Evolutionary conservation across 2,113 vertebrate species (phyloP), one percentile per base, ranked within the genome.

Genomic region (Perccottus glenii): DNA sequence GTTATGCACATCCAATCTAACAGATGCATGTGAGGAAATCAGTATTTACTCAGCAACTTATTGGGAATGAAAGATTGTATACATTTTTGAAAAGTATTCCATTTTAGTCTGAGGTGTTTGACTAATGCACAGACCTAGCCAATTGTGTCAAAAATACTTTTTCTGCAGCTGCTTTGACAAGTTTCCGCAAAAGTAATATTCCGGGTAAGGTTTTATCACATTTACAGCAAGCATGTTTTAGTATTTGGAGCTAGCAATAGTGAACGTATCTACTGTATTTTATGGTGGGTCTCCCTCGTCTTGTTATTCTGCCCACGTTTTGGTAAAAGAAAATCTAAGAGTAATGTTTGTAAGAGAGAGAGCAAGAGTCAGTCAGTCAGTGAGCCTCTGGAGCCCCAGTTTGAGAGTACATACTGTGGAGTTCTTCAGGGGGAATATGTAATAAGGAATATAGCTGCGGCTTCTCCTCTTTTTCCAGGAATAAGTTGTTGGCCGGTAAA

Each of bases 351-450:
- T 86, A 85, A 87, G 78, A 66, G 77, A 78, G 81, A 78, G 67
- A 16, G 60, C 63, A 82, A 77, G 68, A 32, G 60, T 60, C 75
- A 81, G 67, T 67, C 70, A 68, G 83, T 70, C 61, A 38, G 81
- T 75, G 48, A 55, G 73, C 78, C 78, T 83, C 78, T 1, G 79
- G 77, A 85, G 83, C 64, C 70, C 4, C 70, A 73, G 73, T 80
- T 83, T 78, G 80, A 73, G 69, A 33, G 80, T 86, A 83, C 77
- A 81, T 33, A 66, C 79, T 70, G 61, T 80, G 76, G 81, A 83
- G 64, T 83, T 88, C 78, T 87, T 88, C 83, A 70, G 81, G 84
- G 77, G 84, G 86, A 89, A 89, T 90, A 61, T 75, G 70, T 76
- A 87, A 88, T 87, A 51, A 89, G 80, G 65, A 88, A 74, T 76